Conservation (phyloP, 2,797 vertebrate genomes). For the Notamacropus eugenii region DNA sequence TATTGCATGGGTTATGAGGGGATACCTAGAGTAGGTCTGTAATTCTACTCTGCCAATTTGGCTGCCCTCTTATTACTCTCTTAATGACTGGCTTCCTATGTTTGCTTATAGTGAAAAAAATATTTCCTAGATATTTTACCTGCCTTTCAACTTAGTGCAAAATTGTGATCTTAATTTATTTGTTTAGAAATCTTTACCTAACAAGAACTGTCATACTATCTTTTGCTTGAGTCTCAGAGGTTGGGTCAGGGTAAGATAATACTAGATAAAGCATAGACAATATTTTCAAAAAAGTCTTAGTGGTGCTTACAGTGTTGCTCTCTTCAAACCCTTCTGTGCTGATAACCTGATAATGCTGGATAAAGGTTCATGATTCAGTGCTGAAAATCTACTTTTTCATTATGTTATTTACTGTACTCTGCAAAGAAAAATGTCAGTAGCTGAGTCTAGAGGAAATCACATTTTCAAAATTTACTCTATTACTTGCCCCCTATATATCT, state of each 20-base stretch:
- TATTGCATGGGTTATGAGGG: too few relatives aligned
- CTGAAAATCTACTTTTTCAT: constrained; percentile 58
- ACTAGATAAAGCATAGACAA: constrained; percentile 55
- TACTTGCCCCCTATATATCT: not conserved
- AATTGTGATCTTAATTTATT: constrained; percentile 58
- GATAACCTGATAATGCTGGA: constrained; percentile 61
- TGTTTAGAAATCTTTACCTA: constrained; percentile 60
- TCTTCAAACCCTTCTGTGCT: constrained; percentile 59
- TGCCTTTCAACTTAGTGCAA: constrained; percentile 54
- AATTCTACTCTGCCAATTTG: too few relatives aligned
- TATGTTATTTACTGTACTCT: constrained; percentile 59
- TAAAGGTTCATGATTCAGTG: constrained; percentile 53
- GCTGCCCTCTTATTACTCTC: constrained; percentile 1
- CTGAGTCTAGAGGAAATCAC: constrained; percentile 40
- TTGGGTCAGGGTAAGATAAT: constrained; percentile 67
- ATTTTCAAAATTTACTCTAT: constrained; percentile 46
- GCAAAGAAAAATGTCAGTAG: not conserved
- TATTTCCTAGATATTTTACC: constrained; percentile 47
- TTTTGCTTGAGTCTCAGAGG: constrained; percentile 52
- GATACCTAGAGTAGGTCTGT: too few relatives aligned
- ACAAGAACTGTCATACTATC: constrained; percentile 51
- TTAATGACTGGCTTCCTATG: constrained; percentile 45
- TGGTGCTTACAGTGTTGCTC: constrained; percentile 34
- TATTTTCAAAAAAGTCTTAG: constrained; percentile 62
- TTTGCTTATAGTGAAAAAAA: constrained; percentile 11